Evolutionary conservation across 2,888 invertebrate species (phyloP), one percentile per base, ranked within the genome.

Genomic region (Harpalus rubripes): DNA sequence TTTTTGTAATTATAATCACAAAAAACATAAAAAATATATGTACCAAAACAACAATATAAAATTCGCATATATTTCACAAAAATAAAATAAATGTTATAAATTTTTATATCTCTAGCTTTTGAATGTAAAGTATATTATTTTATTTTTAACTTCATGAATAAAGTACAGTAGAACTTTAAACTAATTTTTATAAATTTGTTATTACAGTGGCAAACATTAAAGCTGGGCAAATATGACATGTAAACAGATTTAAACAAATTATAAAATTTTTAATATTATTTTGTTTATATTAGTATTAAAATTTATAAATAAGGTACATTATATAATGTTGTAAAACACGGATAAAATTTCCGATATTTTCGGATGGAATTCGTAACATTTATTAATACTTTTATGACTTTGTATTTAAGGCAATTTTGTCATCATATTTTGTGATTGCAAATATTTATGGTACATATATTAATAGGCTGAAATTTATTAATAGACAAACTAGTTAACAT

Each of bases 281-380:
- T 74, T 74, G 41, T 74, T 41, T 74, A 15, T 59, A 44, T 18
- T 16, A 52, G 41, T 44, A 74, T 44, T 41, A 8, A 44, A 18
- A 74, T 41, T 74, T 16, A 74, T 74, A 44, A 18, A 44, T 74
- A 52, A 16, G 22, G 32, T 44, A 22, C n/a, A 10, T n/a, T 68
- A 8, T 1, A 22, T n/a, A n/a, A n/a, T 72, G 26, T 72, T 44
- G 41, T 7, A 39, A 16, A 15, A 72, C 15, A 39, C 44, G 39
- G 32, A 72, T 15, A 41, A 41, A 72, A 72, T 72, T 39, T 44
- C 32, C n/a, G 44, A 44, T 72, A 76, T 52, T 76, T 76, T 56
- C 10, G 7, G 26, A 76, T 12, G 12, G 52, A 74, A 16, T 52
- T 41, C n/a, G 74, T 74, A n/a, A 68, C 68, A 68, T 63, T 18